phyloP scores from a whole-genome alignment of 2,888 invertebrate species.

The Shargacucullia verbasci region DNA sequence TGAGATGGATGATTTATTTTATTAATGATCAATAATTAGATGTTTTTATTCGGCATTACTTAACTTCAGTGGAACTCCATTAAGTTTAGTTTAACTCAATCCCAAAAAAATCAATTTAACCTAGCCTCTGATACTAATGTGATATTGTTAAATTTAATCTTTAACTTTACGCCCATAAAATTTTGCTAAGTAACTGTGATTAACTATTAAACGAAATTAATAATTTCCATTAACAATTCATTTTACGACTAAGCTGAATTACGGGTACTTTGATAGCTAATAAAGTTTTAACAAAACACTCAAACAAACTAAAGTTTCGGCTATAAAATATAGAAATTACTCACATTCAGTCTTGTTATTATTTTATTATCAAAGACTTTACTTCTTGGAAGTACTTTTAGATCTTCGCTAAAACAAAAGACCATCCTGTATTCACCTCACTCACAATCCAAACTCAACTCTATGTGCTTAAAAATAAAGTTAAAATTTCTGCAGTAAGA shows the following conservation, averaged over 20 bases:
- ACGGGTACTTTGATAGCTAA: constrained; percentile 48
- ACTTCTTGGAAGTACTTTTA: constrained; percentile 61
- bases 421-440: constrained; percentile 30
- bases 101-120: constrained; percentile 14
- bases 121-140: background rate
- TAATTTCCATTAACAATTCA: constrained; percentile 49
- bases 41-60: too few relatives aligned
- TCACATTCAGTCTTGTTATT: constrained; percentile 60
- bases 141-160: constrained; percentile 24
- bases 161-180: constrained; percentile 28
- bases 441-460: background rate
- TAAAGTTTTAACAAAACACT: constrained; percentile 51
- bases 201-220: constrained; percentile 41
- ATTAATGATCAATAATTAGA: too few relatives aligned
- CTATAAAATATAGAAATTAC: constrained; percentile 62
- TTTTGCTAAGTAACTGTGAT: constrained; percentile 39
- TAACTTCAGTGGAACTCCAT: too few relatives aligned
- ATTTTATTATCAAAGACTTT: constrained; percentile 63
- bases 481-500: background rate
- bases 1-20: too few relatives aligned
- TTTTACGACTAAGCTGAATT: constrained; percentile 49
- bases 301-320: constrained; percentile 53
- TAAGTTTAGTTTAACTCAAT: background rate
- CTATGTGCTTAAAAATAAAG: fast-evolving
- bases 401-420: constrained; percentile 40